Conservation (phyloP, 1,140 invertebrate genomes). For the Goniozus legneri region DNA sequence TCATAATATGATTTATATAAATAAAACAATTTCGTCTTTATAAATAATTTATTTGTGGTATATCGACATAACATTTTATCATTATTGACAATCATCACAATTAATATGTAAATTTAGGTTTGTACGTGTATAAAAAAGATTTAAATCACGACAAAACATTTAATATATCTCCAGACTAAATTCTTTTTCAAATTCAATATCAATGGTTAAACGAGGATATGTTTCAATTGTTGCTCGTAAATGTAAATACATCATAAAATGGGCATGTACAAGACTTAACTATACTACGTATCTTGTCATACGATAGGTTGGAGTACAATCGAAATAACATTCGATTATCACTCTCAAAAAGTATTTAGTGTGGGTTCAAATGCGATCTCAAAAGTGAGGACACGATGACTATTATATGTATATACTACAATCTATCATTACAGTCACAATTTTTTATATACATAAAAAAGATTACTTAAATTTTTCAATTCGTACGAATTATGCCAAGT, state of each 20-base stretch:
- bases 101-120: slow-evolving; percentile 28
- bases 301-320: too few species aligned
- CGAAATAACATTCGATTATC: too few species aligned
- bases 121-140: slow-evolving; percentile 32
- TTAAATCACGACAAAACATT: slow-evolving; percentile 2
- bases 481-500: too few species aligned
- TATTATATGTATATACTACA: too few species aligned
- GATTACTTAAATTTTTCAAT: too few species aligned
- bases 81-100: slow-evolving; percentile 26
- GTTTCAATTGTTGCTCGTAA: slow-evolving; percentile 19
- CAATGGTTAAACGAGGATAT: slow-evolving; percentile 15
- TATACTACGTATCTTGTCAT: too few species aligned
- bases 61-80: slow-evolving; percentile 23
- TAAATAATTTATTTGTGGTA: slow-evolving; percentile 36
- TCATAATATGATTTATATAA: not conserved
- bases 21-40: slow-evolving; percentile 16
- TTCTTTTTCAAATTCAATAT: not conserved
- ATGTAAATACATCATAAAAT: slow-evolving; percentile 11
- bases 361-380: too few species aligned
- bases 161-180: not conserved
- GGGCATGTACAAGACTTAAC: slow-evolving; percentile 4
- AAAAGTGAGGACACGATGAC: too few species aligned
- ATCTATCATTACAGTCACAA: too few species aligned
- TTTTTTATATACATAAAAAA: too few species aligned
- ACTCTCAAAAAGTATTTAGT: too few species aligned